Evolutionary conservation across 2,113 vertebrate species (phyloP).

Genomic region (Macquaria australasica): DNA sequence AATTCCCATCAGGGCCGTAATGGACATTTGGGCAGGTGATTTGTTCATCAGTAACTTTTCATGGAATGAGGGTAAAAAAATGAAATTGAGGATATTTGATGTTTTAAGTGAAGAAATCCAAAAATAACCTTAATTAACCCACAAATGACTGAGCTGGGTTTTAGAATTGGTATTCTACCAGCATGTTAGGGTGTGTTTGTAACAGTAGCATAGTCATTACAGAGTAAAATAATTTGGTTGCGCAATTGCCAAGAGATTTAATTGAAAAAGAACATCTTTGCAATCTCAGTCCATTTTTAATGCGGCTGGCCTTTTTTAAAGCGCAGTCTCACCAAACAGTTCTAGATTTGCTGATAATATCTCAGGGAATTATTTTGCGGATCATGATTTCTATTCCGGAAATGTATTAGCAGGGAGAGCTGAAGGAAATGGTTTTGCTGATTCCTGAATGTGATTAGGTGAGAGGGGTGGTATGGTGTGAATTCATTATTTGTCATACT

Average conservation of each 20-base stretch:
- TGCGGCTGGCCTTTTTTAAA: constrained; percentile 4
- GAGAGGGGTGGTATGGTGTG: constrained; percentile 51
- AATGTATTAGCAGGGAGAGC: constrained; percentile 59
- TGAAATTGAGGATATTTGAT: constrained; percentile 46
- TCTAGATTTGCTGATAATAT: constrained; percentile 64
- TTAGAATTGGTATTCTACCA: constrained; percentile 26
- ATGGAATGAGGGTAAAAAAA: constrained; percentile 33
- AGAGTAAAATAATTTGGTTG: constrained; percentile 23
- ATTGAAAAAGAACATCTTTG: constrained; percentile 60
- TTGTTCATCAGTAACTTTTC: constrained; percentile 48
- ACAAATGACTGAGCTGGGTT: not conserved
- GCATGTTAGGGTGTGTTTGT: constrained; percentile 1
- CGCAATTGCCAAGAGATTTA: constrained; percentile 40
- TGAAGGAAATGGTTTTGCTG: constrained; percentile 72
- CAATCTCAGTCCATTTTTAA: constrained; percentile 39
- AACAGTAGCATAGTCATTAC: not conserved
- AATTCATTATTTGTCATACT: constrained; percentile 77
- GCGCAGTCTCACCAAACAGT: constrained; percentile 33
- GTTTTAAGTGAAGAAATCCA: constrained; percentile 29
- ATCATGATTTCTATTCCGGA: constrained; percentile 69
- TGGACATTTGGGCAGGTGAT: constrained; percentile 58
- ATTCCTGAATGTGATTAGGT: constrained; percentile 75
- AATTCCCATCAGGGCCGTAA: constrained; percentile 70
- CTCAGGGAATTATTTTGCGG: constrained; percentile 67
- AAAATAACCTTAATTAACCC: constrained; percentile 54